phyloP scores from a whole-genome alignment of 2,113 vertebrate genomes.

The Colaptes auratus region DNA sequence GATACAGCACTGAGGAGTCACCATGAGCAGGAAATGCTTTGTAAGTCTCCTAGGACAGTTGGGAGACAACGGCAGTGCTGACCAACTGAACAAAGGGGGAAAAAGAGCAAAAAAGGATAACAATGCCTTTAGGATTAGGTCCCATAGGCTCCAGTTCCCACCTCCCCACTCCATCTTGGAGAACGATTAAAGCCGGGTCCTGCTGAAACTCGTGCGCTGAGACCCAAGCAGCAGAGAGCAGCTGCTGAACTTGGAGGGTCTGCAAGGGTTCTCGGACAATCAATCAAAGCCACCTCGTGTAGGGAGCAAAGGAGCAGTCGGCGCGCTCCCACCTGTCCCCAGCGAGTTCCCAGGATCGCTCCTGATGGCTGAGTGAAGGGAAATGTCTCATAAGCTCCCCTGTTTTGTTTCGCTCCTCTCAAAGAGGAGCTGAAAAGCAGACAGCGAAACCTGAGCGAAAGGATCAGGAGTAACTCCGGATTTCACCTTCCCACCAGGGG shows the following conservation, averaged over 20 bases:
- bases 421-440: neutral
- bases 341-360: rapidly evolving
- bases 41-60: slow-evolving; percentile 56
- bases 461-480: rapidly evolving
- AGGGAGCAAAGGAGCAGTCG: rapidly evolving
- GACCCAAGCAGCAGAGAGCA: neutral
- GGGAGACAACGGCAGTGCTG: slow-evolving; percentile 42
- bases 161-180: neutral
- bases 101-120: neutral
- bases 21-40: slow-evolving; percentile 63
- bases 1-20: slow-evolving; percentile 41
- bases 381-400: rapidly evolving
- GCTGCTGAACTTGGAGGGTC: neutral
- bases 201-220: rapidly evolving
- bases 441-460: neutral
- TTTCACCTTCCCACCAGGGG: neutral
- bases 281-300: neutral
- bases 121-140: neutral
- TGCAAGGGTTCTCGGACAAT: neutral
- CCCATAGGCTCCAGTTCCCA: slow-evolving; percentile 12
- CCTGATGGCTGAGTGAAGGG: rapidly evolving
- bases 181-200: neutral
- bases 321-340: rapidly evolving
- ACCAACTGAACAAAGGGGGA: neutral
- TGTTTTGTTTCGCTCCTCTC: rapidly evolving